Percentiles rank a stretch among this genome's conserved stretches.
Evolutionary conservation across 1,140 invertebrate species (phyloP).

Genomic region (Neotoxoptera formosana): DNA sequence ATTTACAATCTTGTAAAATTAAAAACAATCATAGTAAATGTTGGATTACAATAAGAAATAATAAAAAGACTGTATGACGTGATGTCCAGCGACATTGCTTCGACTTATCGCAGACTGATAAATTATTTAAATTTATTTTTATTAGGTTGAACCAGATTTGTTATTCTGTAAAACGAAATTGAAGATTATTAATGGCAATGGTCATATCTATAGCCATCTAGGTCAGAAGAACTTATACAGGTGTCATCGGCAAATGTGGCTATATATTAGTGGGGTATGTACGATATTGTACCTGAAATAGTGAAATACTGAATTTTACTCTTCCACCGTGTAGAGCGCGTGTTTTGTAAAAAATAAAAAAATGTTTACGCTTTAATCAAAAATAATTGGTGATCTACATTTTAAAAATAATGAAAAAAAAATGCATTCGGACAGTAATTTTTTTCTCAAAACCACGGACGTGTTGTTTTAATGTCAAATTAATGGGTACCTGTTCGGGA

Average conservation of each 20-base stretch:
- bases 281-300: background rate
- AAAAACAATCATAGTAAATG: no score
- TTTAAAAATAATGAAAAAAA: background rate
- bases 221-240: background rate
- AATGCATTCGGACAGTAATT: background rate
- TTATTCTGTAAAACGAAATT: no score
- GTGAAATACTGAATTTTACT: background rate
- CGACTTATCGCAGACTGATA: no score
- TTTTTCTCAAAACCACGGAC: background rate
- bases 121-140: no score
- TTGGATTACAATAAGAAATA: no score
- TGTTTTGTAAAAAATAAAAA: background rate
- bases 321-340: background rate
- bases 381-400: background rate
- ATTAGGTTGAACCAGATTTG: no score
- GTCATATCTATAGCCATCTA: background rate
- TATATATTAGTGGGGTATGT: background rate
- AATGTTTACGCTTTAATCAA: background rate
- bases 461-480: background rate
- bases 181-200: no score
- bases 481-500: background rate
- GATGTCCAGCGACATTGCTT: background rate
- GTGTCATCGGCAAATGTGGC: background rate
- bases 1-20: no score
- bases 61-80: no score